Conservation (phyloP, 2,888 invertebrate genomes). For the Lasioglossum calceatum region DNA sequence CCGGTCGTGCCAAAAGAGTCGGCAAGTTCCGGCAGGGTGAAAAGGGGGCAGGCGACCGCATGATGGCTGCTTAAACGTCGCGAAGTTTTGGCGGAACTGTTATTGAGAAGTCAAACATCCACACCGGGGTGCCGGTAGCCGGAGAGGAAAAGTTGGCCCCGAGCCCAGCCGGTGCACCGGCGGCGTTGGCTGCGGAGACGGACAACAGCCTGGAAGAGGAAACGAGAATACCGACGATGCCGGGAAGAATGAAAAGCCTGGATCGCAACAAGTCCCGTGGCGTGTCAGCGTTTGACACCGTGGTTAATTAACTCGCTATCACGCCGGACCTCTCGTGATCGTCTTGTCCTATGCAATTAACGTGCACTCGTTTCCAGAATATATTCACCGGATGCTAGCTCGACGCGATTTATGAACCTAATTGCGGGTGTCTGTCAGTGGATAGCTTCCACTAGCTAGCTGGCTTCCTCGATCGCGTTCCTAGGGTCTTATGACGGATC, state of each 20-base stretch:
- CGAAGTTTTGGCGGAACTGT: constrained; percentile 61
- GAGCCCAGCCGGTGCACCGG: constrained; percentile 59
- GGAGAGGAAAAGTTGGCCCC: constrained; percentile 60
- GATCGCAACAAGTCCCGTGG: constrained; percentile 58
- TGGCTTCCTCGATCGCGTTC: background rate
- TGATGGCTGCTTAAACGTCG: constrained; percentile 59
- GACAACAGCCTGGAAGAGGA: constrained; percentile 14
- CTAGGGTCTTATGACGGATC: background rate
- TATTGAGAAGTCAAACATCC: constrained; percentile 69
- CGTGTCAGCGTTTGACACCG: constrained; percentile 57
- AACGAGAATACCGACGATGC: background rate
- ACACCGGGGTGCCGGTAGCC: background rate
- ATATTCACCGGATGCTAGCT: background rate
- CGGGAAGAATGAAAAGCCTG: constrained; percentile 40
- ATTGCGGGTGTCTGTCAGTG: constrained; percentile 9
- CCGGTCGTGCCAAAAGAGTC: constrained; percentile 11
- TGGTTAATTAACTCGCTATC: constrained; percentile 69
- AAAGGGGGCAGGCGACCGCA: constrained; percentile 12
- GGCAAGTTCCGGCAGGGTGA: background rate
- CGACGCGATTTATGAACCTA: constrained; percentile 38
- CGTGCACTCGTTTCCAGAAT: constrained; percentile 31
- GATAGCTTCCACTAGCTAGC: background rate
- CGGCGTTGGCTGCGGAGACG: constrained; percentile 43
- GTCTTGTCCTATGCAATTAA: constrained; percentile 68
- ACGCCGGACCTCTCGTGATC: constrained; percentile 38